Percentiles rank a stretch among this genome's conserved stretches.
phyloP scores from a whole-genome alignment of 2,113 vertebrate species.

The Callionymus lyra region DNA sequence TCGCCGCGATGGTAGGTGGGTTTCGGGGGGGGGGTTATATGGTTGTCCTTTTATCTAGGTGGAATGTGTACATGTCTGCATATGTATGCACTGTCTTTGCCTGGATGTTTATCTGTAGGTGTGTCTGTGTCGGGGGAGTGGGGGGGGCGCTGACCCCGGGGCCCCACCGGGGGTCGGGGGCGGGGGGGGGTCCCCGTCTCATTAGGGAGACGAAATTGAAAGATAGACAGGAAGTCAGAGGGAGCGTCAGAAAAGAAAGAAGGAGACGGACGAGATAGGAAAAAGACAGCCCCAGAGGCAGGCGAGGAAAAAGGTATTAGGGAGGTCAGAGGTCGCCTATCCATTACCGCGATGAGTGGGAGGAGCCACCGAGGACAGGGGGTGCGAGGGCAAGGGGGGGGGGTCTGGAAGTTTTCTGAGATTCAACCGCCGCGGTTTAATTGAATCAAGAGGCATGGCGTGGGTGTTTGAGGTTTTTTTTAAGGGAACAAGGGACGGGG shows the following conservation, averaged over 20 bases:
- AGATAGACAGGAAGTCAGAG: conserved; percentile 23
- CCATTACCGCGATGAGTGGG: conserved; percentile 39
- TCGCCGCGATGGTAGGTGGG: conserved; percentile 3
- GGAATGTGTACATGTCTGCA: conserved; percentile 38
- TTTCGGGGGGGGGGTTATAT: too few relatives aligned
- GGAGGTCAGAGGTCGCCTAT: conserved; percentile 43
- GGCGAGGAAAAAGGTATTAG: conserved; percentile 27
- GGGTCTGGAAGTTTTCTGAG: conserved; percentile 32
- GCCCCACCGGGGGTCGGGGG: conserved; percentile 42
- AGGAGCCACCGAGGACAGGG: conserved; percentile 14
- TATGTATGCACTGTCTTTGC: conserved; percentile 22
- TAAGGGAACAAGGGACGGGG: conserved; percentile 22
- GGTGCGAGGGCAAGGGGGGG: background rate
- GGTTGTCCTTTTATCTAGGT: conserved; percentile 37
- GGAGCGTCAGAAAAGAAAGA: conserved; percentile 9
- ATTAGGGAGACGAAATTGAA: conserved; percentile 44
- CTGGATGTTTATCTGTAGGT: conserved; percentile 19
- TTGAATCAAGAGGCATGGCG: conserved; percentile 44
- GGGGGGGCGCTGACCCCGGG: conserved; percentile 41
- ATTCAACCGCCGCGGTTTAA: conserved; percentile 19
- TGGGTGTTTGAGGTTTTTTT: conserved; percentile 43
- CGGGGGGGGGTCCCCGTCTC: conserved; percentile 45
- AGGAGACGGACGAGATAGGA: conserved; percentile 8
- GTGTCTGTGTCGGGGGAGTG: conserved; percentile 28
- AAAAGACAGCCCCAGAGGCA: conserved; percentile 21